Evolutionary conservation across 2,113 vertebrate species (phyloP).

Genomic region (Dolichotis patagonum): DNA sequence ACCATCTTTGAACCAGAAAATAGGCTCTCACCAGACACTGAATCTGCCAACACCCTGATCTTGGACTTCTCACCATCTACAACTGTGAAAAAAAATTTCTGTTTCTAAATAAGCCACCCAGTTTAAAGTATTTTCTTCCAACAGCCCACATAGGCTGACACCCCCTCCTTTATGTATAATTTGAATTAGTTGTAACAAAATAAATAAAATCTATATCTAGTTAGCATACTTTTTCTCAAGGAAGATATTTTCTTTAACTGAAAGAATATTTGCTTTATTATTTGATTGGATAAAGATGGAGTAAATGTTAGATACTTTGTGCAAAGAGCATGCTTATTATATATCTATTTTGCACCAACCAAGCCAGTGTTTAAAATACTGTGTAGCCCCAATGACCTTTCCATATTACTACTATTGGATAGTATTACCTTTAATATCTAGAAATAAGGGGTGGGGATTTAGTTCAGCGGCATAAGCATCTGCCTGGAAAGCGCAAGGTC

Average conservation of each 20-base stretch:
- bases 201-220: conserved; percentile 14
- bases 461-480: too few species aligned
- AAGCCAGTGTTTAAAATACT: background rate
- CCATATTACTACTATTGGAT: background rate
- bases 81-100: background rate
- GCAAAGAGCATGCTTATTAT: background rate
- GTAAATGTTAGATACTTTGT: background rate
- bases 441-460: background rate
- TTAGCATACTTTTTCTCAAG: conserved; percentile 9
- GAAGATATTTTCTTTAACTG: background rate
- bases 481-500: too few species aligned
- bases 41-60: background rate
- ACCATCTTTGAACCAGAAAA: background rate
- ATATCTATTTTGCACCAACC: background rate
- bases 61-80: background rate
- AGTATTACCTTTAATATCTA: background rate
- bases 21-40: background rate
- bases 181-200: conserved; percentile 18
- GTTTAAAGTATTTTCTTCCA: background rate
- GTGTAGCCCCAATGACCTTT: background rate
- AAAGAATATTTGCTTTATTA: background rate
- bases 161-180: background rate
- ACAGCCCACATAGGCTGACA: background rate
- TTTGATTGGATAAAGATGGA: background rate
- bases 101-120: background rate